A percentile compares a stretch with the other conserved stretches of the same genome.
Conservation (phyloP, 2,113 vertebrate species). For the Platycercus adscitus region DNA sequence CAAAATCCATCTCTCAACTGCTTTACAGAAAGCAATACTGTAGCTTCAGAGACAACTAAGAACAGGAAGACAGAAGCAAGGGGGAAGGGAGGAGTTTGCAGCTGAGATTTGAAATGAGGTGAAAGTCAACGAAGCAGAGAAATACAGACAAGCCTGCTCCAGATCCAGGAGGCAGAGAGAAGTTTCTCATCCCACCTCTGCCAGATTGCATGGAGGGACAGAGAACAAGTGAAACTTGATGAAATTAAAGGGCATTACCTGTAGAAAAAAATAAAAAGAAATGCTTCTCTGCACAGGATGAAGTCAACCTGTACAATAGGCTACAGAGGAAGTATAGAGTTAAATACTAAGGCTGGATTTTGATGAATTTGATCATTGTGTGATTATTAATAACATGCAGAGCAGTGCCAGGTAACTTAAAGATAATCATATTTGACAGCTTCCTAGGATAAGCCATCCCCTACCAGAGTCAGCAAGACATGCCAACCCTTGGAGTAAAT, state of each 20-base stretch:
- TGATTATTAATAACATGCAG: background rate
- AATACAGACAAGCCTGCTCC: background rate
- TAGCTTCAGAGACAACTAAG: background rate
- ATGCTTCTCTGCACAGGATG: background rate
- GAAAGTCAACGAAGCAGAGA: slow-evolving; percentile 2
- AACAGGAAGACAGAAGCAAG: background rate
- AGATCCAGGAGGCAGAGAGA: background rate
- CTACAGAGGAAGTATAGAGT: background rate
- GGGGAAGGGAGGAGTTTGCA: background rate
- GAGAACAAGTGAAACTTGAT: background rate
- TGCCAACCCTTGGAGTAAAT: background rate
- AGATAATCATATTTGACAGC: background rate
- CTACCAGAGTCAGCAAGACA: background rate
- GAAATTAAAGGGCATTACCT: background rate
- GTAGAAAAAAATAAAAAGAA: background rate
- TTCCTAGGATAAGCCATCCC: background rate
- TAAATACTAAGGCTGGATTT: background rate
- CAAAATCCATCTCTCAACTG: background rate
- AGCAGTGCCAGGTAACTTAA: background rate
- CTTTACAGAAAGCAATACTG: background rate
- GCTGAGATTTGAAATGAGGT: background rate
- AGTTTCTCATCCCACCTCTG: background rate
- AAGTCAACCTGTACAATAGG: background rate
- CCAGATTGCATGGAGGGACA: background rate
- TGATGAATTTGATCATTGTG: background rate